Evolutionary conservation across 2,797 vertebrate species (phyloP).

Genomic region (Pempheris klunzingeri): DNA sequence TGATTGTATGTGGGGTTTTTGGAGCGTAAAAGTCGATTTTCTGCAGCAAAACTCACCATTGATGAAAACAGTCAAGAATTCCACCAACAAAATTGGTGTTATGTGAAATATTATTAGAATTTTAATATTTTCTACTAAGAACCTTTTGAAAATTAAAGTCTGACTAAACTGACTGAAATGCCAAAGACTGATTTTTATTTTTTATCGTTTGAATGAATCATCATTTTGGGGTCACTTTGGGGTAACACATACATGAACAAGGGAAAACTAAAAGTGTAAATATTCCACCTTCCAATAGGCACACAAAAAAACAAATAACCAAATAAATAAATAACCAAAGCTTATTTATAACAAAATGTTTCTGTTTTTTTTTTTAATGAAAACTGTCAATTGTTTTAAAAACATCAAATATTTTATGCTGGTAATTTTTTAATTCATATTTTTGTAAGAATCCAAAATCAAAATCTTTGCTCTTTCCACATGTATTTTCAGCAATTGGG

Average conservation of each 20-base stretch:
- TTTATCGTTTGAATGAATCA: slow-evolving; percentile 22
- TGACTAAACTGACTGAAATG: slow-evolving; percentile 21
- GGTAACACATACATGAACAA: neutral
- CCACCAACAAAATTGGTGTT: slow-evolving; percentile 6
- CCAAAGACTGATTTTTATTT: slow-evolving; percentile 13
- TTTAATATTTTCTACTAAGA: slow-evolving; percentile 46
- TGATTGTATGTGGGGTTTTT: neutral
- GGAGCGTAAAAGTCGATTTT: neutral
- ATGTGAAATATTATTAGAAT: slow-evolving; percentile 30
- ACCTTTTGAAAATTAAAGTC: slow-evolving; percentile 44
- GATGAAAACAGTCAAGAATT: slow-evolving; percentile 9
- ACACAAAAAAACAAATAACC: neutral
- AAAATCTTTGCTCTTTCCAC: neutral
- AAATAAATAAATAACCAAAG: too few species aligned
- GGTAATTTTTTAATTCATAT: too few species aligned
- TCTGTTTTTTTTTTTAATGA: too few species aligned
- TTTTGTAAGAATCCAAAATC: too few species aligned
- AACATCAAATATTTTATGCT: too few species aligned
- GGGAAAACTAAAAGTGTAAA: neutral
- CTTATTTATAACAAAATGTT: too few species aligned
- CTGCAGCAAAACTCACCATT: neutral
- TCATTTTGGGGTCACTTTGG: slow-evolving; percentile 32
- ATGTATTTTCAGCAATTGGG: neutral
- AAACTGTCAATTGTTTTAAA: too few species aligned
- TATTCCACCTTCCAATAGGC: slow-evolving; percentile 58